These are phyloP conservation scores for Nephrotoma appendiculata DNA, from an alignment of 2,888 invertebrate genomes.

Conservation along the genomic window DNA sequence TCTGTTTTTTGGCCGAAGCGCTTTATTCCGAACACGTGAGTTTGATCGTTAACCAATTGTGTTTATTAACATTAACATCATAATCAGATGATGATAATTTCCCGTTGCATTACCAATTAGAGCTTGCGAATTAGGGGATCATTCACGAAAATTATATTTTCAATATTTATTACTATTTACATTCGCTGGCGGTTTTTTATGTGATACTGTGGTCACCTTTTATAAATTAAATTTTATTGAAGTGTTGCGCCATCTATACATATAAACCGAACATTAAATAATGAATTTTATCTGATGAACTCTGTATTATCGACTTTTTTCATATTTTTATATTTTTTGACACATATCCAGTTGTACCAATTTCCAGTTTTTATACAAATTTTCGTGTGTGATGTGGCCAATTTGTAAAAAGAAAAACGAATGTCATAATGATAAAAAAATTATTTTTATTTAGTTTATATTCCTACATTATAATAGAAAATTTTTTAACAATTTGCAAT, in stretches of 20 bases:
- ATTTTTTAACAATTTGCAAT: slow-evolving; percentile 16
- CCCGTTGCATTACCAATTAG: too few species aligned
- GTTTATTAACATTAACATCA: too few species aligned
- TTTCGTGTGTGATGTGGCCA: slow-evolving; percentile 13
- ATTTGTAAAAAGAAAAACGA: slow-evolving; percentile 10
- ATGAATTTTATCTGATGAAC: background rate
- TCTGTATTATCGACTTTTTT: background rate
- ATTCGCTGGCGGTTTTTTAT: too few species aligned
- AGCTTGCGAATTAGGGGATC: too few species aligned
- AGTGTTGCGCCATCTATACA: background rate
- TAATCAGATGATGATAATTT: too few species aligned
- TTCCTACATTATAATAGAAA: slow-evolving; percentile 18
- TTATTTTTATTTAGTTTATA: slow-evolving; percentile 11
- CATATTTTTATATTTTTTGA: background rate
- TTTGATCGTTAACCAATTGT: too few species aligned
- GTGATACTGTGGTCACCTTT: too few species aligned
- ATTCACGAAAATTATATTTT: too few species aligned
- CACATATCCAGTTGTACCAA: background rate
- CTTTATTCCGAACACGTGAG: too few species aligned
- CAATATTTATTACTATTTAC: too few species aligned
- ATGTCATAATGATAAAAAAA: slow-evolving; percentile 12
- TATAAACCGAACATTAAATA: background rate
- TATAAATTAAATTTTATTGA: background rate
- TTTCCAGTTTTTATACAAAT: background rate
- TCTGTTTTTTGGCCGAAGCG: too few species aligned